Base-by-base conservation (phyloP, 2,113 vertebrate species). In the Bucco capensis region DNA sequence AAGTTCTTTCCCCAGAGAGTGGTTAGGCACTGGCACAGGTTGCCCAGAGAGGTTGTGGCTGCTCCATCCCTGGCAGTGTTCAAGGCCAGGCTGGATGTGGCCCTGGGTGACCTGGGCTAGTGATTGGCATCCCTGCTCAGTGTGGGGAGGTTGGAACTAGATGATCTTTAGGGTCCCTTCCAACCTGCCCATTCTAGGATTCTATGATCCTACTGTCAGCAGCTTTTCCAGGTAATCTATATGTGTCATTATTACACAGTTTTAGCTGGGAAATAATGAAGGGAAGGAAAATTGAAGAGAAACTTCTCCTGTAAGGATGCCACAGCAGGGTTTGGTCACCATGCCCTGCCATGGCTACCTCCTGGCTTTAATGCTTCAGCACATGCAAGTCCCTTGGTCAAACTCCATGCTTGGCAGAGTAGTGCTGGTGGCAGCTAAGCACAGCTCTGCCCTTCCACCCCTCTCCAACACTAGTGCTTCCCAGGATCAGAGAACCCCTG, bases 171-270 rank as follows among this genome's bases (percentile, higher is more conserved):
- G n/a, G n/a, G n/a, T n/a, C n/a, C n/a, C n/a, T n/a, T n/a, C n/a
- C n/a, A n/a, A n/a, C n/a, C n/a, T n/a, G n/a, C n/a, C n/a, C n/a
- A n/a, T n/a, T n/a, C n/a, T n/a, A n/a, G n/a, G n/a, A n/a, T n/a
- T n/a, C n/a, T n/a, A n/a, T n/a, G n/a, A n/a, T 72, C 61, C 60
- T 67, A 9, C 50, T 83, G 86, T 87, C 86, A 75, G 69, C 61
- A 90, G 77, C 47, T 90, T 90, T 75, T 58, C 54, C 69, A 85
- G 77, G 64, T 72, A 90, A 81, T 60, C n/a, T 50, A 49, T 44
- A 77, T 51, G n/a, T 47, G 35, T 70, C 70, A 79, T 44, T 75
- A 58, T 70, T 62, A 61, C 23, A 11, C 8, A 18, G 31, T 23
- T 49, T 78, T 46, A 65, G 37, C 73, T n/a, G n/a, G 50, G 33